Conservation (phyloP, 2,797 vertebrate species). For the Thaleichthys pacificus region DNA sequence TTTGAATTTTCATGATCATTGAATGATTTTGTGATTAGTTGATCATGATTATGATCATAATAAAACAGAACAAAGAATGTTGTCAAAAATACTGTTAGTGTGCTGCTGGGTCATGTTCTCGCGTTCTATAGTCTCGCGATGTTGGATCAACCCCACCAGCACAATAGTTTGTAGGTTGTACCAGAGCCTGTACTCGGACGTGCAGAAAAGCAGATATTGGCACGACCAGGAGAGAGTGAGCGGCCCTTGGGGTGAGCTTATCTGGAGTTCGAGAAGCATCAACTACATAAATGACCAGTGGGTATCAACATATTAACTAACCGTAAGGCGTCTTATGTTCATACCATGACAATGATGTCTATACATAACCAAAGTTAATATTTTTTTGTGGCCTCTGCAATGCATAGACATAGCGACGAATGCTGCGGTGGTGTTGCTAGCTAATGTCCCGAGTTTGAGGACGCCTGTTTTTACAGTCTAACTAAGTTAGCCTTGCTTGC, state of each 20-base stretch:
- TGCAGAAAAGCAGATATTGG: conserved; percentile 37
- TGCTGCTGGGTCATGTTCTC: no score
- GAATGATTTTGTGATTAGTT: no score
- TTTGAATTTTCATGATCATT: no score
- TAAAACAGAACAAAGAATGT: no score
- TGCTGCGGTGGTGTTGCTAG: background rate
- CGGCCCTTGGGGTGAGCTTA: conserved; percentile 68
- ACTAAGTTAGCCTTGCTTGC: no score
- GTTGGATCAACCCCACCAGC: conserved; percentile 24
- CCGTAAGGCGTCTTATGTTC: conserved; percentile 42
- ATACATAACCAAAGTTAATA: background rate
- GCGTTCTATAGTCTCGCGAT: conserved; percentile 19
- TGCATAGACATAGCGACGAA: conserved; percentile 4
- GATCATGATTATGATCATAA: no score
- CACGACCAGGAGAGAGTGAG: conserved; percentile 34
- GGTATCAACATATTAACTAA: conserved; percentile 56
- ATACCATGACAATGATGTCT: background rate
- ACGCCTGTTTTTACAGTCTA: no score
- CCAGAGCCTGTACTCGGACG: conserved; percentile 29
- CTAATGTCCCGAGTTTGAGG: no score
- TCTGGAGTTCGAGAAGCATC: conserved; percentile 48
- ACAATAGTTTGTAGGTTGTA: background rate
- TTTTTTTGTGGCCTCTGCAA: background rate
- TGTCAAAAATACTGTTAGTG: no score
- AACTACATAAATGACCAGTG: conserved; percentile 72